phyloP scores from a whole-genome alignment of 2,888 invertebrate genomes.

The Amphipoea oculea region DNA sequence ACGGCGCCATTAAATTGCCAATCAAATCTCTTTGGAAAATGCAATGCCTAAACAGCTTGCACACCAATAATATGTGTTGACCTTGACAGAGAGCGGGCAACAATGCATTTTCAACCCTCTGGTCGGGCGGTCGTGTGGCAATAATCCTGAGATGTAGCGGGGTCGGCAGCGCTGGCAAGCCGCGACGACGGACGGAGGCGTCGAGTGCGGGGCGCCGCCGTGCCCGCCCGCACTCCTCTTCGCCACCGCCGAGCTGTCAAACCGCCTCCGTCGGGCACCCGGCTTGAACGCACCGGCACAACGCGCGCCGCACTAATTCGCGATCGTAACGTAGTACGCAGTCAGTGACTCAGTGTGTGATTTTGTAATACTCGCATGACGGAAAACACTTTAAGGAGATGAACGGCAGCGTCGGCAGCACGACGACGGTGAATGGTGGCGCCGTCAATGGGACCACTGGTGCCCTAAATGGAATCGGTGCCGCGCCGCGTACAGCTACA shows the following conservation, averaged over 20 bases:
- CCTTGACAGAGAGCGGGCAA: conserved; percentile 84
- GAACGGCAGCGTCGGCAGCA: conserved; percentile 90
- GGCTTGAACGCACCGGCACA: conserved; percentile 86
- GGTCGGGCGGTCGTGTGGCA: conserved; percentile 80
- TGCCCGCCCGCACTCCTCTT: conserved; percentile 85
- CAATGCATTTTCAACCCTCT: conserved; percentile 89
- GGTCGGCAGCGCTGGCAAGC: conserved; percentile 75
- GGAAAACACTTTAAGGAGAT: conserved; percentile 83
- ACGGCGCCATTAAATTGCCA: conserved; percentile 14
- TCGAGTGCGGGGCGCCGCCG: conserved; percentile 80
- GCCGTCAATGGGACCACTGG: conserved; percentile 88
- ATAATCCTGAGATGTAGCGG: conserved; percentile 81
- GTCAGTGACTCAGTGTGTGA: conserved; percentile 87
- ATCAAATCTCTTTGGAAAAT: conserved; percentile 23
- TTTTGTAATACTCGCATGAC: conserved; percentile 86
- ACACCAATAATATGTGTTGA: conserved; percentile 72
- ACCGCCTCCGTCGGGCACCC: conserved; percentile 89
- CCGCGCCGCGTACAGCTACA: conserved; percentile 87
- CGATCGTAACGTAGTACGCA: conserved; percentile 83
- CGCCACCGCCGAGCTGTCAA: conserved; percentile 88
- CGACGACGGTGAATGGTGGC: conserved; percentile 88
- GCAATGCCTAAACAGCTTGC: conserved; percentile 22
- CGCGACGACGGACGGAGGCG: conserved; percentile 76
- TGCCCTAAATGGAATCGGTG: conserved; percentile 85
- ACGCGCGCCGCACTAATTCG: conserved; percentile 78